These are phyloP conservation scores for Coluber constrictor DNA, from an alignment of 2,797 vertebrate species.

Conservation along the genomic window DNA sequence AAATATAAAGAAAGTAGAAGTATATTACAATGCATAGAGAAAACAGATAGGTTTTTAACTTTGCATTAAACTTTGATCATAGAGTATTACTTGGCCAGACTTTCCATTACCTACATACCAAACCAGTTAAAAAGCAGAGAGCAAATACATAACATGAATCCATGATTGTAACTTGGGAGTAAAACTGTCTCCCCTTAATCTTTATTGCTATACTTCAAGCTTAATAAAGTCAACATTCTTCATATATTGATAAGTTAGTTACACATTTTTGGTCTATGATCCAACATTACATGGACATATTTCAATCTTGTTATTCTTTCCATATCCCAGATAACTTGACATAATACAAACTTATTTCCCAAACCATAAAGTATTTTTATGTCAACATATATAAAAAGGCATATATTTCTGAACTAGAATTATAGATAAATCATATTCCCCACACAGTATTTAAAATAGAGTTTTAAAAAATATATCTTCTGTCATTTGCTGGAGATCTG, in stretches of 20 bases:
- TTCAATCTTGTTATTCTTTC: background rate
- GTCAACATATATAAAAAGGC: background rate
- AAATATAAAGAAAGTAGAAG: background rate
- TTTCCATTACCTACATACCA: background rate
- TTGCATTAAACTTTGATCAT: background rate
- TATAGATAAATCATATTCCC: background rate
- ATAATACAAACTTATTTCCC: background rate
- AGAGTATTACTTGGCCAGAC: background rate
- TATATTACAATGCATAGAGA: background rate
- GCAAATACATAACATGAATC: background rate
- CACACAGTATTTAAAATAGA: background rate
- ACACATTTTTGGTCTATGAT: background rate
- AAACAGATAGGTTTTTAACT: background rate
- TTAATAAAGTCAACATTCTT: background rate
- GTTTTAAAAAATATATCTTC: background rate
- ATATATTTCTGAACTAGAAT: background rate
- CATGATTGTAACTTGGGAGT: background rate
- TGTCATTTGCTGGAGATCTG: background rate
- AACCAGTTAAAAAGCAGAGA: background rate
- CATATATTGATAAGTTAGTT: background rate
- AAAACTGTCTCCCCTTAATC: background rate
- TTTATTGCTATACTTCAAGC: background rate
- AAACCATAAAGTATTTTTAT: background rate
- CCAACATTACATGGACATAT: background rate
- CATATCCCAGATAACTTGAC: background rate